phyloP scores from a whole-genome alignment of 64 coral and sea anemone species.

The Pocillopora verrucosa region DNA sequence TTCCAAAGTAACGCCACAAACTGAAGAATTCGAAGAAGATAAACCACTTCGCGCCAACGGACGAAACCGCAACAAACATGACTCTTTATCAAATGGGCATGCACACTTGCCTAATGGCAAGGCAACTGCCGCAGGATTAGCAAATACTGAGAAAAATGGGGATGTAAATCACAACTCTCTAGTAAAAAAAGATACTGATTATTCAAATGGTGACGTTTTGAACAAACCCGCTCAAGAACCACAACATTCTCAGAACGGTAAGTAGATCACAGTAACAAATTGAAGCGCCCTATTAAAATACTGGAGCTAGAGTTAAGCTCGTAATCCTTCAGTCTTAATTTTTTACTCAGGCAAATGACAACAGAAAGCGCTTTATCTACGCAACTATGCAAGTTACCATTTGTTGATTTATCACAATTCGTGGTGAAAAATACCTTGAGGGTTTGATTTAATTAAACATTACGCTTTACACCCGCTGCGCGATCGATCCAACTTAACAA shows the following conservation, averaged over 20 bases:
- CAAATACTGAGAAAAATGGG: not conserved
- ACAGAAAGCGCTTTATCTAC: not conserved
- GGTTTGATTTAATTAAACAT: not conserved
- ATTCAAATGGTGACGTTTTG: not conserved
- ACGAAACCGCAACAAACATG: not conserved
- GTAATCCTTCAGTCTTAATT: not conserved
- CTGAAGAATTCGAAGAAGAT: not conserved
- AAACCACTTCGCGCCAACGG: not conserved
- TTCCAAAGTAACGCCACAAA: slow-evolving; percentile 32
- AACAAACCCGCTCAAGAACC: not conserved
- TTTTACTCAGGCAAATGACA: not conserved
- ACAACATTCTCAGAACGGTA: not conserved
- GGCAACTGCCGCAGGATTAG: not conserved
- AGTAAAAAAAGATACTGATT: not conserved
- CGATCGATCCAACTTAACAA: not conserved
- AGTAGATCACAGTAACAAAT: not conserved
- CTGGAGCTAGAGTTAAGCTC: not conserved
- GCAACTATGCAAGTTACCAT: not conserved
- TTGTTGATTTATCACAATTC: slow-evolving; percentile 17
- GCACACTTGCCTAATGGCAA: not conserved
- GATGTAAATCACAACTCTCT: not conserved
- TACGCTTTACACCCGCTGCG: not conserved
- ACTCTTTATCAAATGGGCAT: slow-evolving; percentile 24
- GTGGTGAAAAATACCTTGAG: not conserved
- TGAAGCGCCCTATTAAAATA: not conserved